Evolutionary conservation across 1,140 invertebrate genomes (phyloP).

Genomic region (Drosophila pseudoananassae): DNA sequence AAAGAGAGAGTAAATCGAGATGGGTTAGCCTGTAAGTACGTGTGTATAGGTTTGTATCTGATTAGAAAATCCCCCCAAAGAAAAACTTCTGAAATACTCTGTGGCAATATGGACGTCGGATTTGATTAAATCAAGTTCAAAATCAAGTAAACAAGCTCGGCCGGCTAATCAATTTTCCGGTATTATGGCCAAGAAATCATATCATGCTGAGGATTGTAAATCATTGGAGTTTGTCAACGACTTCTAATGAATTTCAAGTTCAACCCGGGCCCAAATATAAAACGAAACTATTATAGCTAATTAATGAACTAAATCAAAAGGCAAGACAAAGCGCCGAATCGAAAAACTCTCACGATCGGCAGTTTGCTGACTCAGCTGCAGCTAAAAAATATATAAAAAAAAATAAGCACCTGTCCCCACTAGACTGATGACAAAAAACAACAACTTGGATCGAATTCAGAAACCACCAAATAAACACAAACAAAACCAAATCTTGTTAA

Average conservation of each 20-base stretch:
- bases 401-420: conserved; percentile 36
- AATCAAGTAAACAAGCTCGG: background rate
- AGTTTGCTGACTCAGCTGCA: conserved; percentile 62
- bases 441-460: conserved; percentile 27
- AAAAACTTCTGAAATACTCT: conserved; percentile 2
- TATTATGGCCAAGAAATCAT: background rate
- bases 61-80: conserved; percentile 7
- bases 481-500: conserved; percentile 48
- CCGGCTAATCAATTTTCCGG: background rate
- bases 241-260: conserved; percentile 9
- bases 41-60: conserved; percentile 5
- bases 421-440: conserved; percentile 8
- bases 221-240: background rate
- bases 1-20: conserved; percentile 28
- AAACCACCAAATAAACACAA: conserved; percentile 35
- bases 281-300: conserved; percentile 44
- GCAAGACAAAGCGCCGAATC: conserved; percentile 24
- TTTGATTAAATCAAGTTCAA: conserved; percentile 2
- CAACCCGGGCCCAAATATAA: conserved; percentile 18
- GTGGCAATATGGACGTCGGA: conserved; percentile 1
- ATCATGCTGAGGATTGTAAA: background rate
- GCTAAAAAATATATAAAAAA: conserved; percentile 17
- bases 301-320: conserved; percentile 46
- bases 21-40: conserved; percentile 1
- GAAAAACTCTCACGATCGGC: conserved; percentile 72